Evolutionary conservation across 92 coral and sea anemone genomes (phyloP), one percentile per base, ranked within the genome.

Genomic region (Siderastrea siderea): DNA sequence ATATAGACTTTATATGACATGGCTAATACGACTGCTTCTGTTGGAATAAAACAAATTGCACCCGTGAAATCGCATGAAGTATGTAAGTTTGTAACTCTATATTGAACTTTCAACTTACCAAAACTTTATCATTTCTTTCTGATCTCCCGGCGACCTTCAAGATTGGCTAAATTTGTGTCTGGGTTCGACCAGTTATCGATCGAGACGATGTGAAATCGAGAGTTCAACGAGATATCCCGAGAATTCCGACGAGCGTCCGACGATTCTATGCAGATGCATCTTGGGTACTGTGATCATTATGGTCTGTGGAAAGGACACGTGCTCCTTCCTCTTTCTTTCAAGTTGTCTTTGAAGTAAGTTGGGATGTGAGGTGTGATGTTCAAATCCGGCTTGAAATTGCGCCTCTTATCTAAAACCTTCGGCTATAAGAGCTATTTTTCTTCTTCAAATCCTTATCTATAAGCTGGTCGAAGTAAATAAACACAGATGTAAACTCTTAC

Each of bases 281-380:
- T 19, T 89, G 90, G 95, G 93, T 78, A 84, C 57, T 17, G 3
- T 5, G 8, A 84, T 88, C 93, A 93, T 95, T 95, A 95, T 95
- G 95, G 96, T 84, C 72, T 95, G 78, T 75, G 13, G 8, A 6
- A 11, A n/a, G 75, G 77, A 92, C 98, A 95, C 96, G 98, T 95
- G 96, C 77, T 16, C 49, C 9, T 45, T 47, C 50, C 98, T 89
- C 93, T 95, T 93, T 60, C 96, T 93, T 95, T 91, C 98, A 93
- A 89, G 98, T 91, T 91, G 85, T 80, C 87, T 76, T 91, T 78
- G 79, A 87, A 95, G 96, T 95, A 84, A 90, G 98, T 89, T 10
- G 15, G 2, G 43, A 1, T 13, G 1, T 26, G 51, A 19, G 13
- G 43, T 60, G 45, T 16, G 26, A 3, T 8, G 59, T 46, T 47